Base-by-base conservation (phyloP, 2,797 vertebrate genomes). In the Pteropus rufus region DNA sequence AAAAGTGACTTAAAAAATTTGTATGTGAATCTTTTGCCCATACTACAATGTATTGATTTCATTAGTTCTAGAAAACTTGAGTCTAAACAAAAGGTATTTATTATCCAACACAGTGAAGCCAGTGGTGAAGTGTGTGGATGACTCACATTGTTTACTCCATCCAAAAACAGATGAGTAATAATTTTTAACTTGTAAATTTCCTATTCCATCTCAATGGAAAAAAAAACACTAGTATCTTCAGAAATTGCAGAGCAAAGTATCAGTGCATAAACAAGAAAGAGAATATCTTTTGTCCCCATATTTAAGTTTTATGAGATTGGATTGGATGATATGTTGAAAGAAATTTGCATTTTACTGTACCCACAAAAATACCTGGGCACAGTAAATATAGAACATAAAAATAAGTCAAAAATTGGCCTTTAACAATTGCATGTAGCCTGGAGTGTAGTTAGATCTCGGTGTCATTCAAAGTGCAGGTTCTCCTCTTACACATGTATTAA, bases 131-230 rank as follows among this genome's bases (percentile, higher is more conserved):
- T 58, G 26, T 94, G 10, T 60, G 58, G 9, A 46, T 84, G 67
- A 46, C 58, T 94, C 60, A 84, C 14, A 76, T 70, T 79, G 12
- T 58, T 76, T 36, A 81, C 79, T 83, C 44, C 77, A 15, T 84
- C 21, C 69, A 36, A 77, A 81, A 67, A 64, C 52, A 75, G 26
- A 72, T 80, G n/a, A n/a, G 21, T 62, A 46, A 65, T 93, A 7
- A 64, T 77, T 93, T 97, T 94, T 95, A 44, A 89, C 89, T 94
- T 95, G 73, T 11, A 93, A 60, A 89, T 88, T 82, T 91, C n/a
- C 58, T 69, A 41, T 84, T 96, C 29, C 52, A 89, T 94, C 95
- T 96, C 77, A 91, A 49, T 72, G 46, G 86, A 77, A 86, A 76
- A 16, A 16, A 89, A 89, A 93, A 64, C 4, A 70, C 39, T 62